Evolutionary conservation across 1,140 invertebrate species (phyloP).

Genomic region (Drosophila malerkotliana): DNA sequence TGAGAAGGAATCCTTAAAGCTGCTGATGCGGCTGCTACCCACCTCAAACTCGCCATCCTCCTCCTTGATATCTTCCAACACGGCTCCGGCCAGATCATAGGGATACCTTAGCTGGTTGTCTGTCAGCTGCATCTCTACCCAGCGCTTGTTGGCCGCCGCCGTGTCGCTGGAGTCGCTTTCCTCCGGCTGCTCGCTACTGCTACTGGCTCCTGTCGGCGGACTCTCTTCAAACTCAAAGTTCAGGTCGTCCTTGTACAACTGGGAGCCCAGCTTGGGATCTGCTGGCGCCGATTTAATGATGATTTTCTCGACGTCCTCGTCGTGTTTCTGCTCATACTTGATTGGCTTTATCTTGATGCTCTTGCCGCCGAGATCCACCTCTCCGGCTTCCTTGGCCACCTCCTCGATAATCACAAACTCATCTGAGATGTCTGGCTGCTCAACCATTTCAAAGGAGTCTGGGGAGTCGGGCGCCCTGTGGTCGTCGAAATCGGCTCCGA

Average conservation of each 20-base stretch:
- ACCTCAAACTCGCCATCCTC: constrained; percentile 94
- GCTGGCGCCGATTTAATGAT: constrained; percentile 87
- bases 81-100: constrained; percentile 90
- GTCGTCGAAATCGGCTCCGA: constrained; percentile 81
- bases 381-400: constrained; percentile 92
- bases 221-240: constrained; percentile 92
- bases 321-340: constrained; percentile 87
- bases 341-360: constrained; percentile 88
- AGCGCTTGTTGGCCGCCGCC: constrained; percentile 92
- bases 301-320: constrained; percentile 90
- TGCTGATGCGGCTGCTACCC: constrained; percentile 90
- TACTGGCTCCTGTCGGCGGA: constrained; percentile 85
- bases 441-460: constrained; percentile 95
- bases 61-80: constrained; percentile 96
- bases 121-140: constrained; percentile 94
- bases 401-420: constrained; percentile 95
- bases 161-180: constrained; percentile 86
- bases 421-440: constrained; percentile 93
- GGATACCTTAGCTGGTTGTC: constrained; percentile 87
- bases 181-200: constrained; percentile 75
- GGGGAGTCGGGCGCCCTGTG: constrained; percentile 90
- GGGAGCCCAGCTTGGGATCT: constrained; percentile 83
- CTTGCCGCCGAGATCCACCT: constrained; percentile 92
- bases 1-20: constrained; percentile 90
- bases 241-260: constrained; percentile 85